These are phyloP conservation scores for Okamejei kenojei DNA, from an alignment of 2,797 vertebrate genomes.

Conservation along the genomic window DNA sequence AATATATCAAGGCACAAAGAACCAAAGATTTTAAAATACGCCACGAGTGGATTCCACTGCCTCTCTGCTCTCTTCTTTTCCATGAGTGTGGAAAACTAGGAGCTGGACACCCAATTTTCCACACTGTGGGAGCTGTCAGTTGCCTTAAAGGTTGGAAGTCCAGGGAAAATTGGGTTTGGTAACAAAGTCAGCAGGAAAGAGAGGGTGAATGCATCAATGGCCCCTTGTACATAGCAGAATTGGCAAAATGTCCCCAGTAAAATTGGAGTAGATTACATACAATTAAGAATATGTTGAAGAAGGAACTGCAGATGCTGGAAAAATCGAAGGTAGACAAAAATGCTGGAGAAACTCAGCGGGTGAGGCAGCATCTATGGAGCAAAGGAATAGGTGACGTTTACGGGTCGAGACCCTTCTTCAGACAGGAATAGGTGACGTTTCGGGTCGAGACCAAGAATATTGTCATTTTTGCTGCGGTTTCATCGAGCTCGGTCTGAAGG, in stretches of 20 bases:
- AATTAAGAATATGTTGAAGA: not conserved
- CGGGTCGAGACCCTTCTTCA: no score
- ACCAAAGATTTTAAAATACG: not conserved
- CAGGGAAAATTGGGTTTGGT: not conserved
- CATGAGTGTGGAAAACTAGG: not conserved
- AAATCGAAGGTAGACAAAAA: no score
- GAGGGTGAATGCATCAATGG: not conserved
- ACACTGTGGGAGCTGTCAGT: no score
- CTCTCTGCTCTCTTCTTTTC: not conserved
- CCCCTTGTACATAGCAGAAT: not conserved
- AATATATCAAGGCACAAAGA: not conserved
- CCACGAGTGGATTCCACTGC: not conserved
- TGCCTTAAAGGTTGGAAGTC: not conserved
- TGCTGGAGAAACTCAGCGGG: no score
- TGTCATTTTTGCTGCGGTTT: not conserved
- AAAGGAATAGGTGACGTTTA: no score
- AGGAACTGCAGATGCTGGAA: no score
- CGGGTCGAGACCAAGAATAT: not conserved
- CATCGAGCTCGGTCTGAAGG: not conserved
- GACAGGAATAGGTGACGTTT: no score
- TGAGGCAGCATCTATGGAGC: no score
- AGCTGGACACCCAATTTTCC: not conserved
- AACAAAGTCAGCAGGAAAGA: not conserved
- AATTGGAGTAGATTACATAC: not conserved
- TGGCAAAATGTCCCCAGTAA: not conserved